These are phyloP conservation scores for Trissolcus brochymenae DNA, from an alignment of 2,888 invertebrate genomes.

Conservation along the genomic window DNA sequence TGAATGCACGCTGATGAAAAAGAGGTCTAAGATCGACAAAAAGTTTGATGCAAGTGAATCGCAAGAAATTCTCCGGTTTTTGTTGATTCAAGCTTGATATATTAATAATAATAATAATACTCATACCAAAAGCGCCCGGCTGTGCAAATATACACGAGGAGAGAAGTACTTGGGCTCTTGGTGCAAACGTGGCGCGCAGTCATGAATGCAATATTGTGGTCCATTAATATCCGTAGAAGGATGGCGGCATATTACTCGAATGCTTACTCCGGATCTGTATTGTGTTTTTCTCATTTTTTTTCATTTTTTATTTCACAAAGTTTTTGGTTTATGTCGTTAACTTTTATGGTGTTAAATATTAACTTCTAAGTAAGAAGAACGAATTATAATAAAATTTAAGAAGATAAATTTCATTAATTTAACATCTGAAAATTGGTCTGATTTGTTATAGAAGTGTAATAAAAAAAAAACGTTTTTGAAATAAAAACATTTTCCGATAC, in stretches of 20 bases:
- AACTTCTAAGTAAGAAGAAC: neutral
- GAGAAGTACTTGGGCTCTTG: conserved; percentile 13
- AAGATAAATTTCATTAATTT: neutral
- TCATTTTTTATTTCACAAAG: conserved; percentile 1
- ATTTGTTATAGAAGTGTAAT: neutral
- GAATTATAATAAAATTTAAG: neutral
- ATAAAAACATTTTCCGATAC: too few relatives aligned
- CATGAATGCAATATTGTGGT: conserved; percentile 70
- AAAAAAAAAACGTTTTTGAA: too few relatives aligned
- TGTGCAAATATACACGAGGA: conserved; percentile 24
- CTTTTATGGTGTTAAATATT: neutral
- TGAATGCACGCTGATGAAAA: conserved; percentile 39
- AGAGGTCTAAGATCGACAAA: conserved; percentile 44
- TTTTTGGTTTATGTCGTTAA: neutral
- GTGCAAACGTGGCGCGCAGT: conserved; percentile 31
- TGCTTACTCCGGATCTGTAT: conserved; percentile 30
- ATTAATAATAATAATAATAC: conserved; percentile 50
- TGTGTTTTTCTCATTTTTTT: conserved; percentile 25
- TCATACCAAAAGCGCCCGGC: conserved; percentile 15
- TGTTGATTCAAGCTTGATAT: conserved; percentile 26
- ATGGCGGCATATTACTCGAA: conserved; percentile 57
- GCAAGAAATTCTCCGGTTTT: conserved; percentile 24
- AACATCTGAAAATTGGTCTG: neutral
- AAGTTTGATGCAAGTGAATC: conserved; percentile 28
- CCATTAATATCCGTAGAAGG: conserved; percentile 71